These are phyloP conservation scores for Cygnus olor DNA, from an alignment of 2,797 vertebrate genomes.

Conservation along the genomic window DNA sequence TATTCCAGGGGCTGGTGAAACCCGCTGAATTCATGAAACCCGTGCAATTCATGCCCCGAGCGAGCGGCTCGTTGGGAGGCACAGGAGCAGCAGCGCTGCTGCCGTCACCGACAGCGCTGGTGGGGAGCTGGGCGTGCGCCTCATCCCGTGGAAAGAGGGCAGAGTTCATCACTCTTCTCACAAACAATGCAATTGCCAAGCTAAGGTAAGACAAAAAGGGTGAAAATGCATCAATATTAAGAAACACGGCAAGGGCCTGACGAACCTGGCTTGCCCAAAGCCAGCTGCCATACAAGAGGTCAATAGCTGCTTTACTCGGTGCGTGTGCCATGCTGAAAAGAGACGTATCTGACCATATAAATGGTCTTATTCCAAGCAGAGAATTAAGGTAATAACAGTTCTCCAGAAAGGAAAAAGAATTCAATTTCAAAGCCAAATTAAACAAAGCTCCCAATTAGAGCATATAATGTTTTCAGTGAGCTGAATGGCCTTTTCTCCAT, in stretches of 20 bases:
- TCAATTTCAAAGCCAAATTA: slow-evolving; percentile 72
- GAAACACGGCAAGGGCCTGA: fast-evolving
- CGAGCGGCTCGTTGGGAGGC: background rate
- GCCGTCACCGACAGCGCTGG: no score
- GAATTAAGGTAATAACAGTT: slow-evolving; percentile 58
- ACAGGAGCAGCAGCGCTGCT: background rate
- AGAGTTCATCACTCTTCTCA: background rate
- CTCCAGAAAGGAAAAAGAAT: slow-evolving; percentile 38
- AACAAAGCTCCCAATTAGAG: slow-evolving; percentile 67
- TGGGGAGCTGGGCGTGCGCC: no score
- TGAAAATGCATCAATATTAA: background rate
- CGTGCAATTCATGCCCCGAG: fast-evolving
- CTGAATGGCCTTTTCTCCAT: background rate
- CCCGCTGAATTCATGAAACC: background rate
- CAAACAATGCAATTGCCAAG: background rate
- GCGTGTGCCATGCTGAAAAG: background rate
- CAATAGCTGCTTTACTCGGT: background rate
- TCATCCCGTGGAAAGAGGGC: background rate
- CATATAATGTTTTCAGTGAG: slow-evolving; percentile 42
- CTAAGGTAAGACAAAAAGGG: background rate
- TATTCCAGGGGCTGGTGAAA: background rate
- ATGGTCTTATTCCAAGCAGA: slow-evolving; percentile 40
- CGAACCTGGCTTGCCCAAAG: background rate
- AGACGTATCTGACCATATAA: background rate
- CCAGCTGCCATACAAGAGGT: fast-evolving